phyloP scores from a whole-genome alignment of 2,797 vertebrate species.

The Xenopus petersii region DNA sequence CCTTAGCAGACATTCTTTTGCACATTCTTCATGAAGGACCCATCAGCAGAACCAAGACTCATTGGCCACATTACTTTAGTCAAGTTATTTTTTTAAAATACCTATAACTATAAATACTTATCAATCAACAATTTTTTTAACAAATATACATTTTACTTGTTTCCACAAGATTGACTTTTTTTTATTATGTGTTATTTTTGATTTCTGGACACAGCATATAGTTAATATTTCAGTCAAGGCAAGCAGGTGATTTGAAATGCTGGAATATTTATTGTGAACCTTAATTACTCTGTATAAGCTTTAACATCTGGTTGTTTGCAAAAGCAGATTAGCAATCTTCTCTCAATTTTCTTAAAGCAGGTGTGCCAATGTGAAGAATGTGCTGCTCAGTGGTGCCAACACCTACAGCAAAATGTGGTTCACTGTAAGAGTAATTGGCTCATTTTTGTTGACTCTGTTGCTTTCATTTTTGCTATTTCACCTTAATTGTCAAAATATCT shows the following conservation, averaged over 20 bases:
- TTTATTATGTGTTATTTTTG: background rate
- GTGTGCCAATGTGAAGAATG: slow-evolving; percentile 16
- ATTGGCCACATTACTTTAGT: too few species aligned
- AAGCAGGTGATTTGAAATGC: background rate
- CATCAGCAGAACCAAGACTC: too few species aligned
- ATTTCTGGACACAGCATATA: background rate
- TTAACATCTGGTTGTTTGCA: slow-evolving; percentile 27
- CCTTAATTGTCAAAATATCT: slow-evolving; percentile 6
- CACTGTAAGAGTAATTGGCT: slow-evolving; percentile 12
- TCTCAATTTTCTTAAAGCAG: slow-evolving; percentile 25
- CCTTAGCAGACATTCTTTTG: too few species aligned
- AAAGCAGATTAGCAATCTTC: slow-evolving; percentile 12
- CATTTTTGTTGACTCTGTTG: slow-evolving; percentile 8
- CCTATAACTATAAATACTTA: too few species aligned
- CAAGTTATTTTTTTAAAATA: too few species aligned
- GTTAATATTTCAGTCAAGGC: background rate
- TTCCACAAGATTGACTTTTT: background rate
- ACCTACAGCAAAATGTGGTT: slow-evolving; percentile 18
- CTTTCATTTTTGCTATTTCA: background rate
- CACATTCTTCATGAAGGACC: too few species aligned
- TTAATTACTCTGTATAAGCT: slow-evolving; percentile 15
- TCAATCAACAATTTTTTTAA: too few species aligned
- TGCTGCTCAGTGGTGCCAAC: slow-evolving; percentile 16
- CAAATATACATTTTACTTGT: too few species aligned
- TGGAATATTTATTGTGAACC: slow-evolving; percentile 12